phyloP scores from a whole-genome alignment of 2,797 vertebrate species.

The Enteromius trimaculatus region DNA sequence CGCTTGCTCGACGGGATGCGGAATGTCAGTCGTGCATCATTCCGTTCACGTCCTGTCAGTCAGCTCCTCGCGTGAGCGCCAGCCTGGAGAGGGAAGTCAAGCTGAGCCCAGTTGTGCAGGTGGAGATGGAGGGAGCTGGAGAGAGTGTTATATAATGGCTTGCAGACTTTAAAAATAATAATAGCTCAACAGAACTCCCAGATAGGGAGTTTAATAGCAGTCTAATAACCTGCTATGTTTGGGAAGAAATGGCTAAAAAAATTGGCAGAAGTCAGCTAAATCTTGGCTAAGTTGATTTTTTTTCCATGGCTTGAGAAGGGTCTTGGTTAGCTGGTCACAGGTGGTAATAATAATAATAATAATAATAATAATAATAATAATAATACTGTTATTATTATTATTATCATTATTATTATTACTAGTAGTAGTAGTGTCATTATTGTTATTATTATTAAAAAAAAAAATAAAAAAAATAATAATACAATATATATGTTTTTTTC shows the following conservation, averaged over 20 bases:
- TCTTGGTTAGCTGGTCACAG: background rate
- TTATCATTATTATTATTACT: background rate
- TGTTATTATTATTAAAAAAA: no score
- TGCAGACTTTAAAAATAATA: constrained; percentile 19
- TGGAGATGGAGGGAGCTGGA: constrained; percentile 6
- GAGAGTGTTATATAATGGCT: constrained; percentile 37
- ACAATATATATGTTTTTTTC: background rate
- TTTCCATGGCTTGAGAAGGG: no score
- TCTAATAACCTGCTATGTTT: background rate
- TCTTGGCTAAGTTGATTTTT: background rate
- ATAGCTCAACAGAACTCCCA: background rate
- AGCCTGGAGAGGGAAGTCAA: constrained; percentile 37
- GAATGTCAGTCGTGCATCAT: constrained; percentile 46
- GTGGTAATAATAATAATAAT: background rate
- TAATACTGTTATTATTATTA: no score
- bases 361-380: no score
- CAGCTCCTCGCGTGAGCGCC: background rate
- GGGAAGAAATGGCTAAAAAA: background rate
- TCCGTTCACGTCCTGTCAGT: constrained; percentile 46
- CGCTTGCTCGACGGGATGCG: constrained; percentile 17
- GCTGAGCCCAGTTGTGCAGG: constrained; percentile 17
- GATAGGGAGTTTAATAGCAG: background rate
- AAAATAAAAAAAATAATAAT: no score
- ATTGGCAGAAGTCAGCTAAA: background rate
- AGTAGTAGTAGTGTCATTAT: no score